Conservation (phyloP, 2,113 vertebrate genomes). For the Ornithorhynchus anatinus region DNA sequence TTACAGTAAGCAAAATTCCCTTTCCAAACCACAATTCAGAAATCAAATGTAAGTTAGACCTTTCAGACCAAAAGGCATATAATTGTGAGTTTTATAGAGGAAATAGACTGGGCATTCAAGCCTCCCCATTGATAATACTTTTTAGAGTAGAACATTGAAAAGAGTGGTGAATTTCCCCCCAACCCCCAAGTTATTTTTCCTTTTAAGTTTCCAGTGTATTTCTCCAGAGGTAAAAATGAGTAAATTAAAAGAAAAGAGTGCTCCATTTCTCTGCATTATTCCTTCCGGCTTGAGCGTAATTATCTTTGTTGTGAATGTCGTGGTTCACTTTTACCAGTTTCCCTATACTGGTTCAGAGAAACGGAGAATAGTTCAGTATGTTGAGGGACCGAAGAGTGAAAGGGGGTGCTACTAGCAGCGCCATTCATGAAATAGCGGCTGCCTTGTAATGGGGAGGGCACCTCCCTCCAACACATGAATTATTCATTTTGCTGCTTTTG, state of each 20-base stretch:
- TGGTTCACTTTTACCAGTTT: constrained; percentile 26
- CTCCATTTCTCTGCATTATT: background rate
- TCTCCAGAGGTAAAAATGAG: constrained; percentile 3
- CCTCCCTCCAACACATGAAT: constrained; percentile 64
- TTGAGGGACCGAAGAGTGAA: constrained; percentile 40
- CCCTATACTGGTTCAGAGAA: constrained; percentile 29
- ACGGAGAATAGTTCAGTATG: constrained; percentile 33
- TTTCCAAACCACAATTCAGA: background rate
- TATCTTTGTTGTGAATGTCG: background rate
- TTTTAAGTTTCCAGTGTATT: constrained; percentile 9
- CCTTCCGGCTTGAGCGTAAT: constrained; percentile 10
- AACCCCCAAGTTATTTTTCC: constrained; percentile 9
- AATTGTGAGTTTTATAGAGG: background rate
- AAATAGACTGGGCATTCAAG: background rate
- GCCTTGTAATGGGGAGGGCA: constrained; percentile 54
- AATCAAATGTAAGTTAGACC: constrained; percentile 1
- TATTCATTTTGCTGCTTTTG: constrained; percentile 71
- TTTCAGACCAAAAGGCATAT: background rate
- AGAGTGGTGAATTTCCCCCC: too few relatives aligned
- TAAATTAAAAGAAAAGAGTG: background rate
- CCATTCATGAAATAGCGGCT: constrained; percentile 42
- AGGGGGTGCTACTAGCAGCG: constrained; percentile 19
- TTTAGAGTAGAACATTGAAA: constrained; percentile 4
- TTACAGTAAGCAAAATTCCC: background rate
- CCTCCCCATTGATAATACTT: background rate